Conservation (phyloP, 2,888 invertebrate species). For the Sminthurides aquaticus region DNA sequence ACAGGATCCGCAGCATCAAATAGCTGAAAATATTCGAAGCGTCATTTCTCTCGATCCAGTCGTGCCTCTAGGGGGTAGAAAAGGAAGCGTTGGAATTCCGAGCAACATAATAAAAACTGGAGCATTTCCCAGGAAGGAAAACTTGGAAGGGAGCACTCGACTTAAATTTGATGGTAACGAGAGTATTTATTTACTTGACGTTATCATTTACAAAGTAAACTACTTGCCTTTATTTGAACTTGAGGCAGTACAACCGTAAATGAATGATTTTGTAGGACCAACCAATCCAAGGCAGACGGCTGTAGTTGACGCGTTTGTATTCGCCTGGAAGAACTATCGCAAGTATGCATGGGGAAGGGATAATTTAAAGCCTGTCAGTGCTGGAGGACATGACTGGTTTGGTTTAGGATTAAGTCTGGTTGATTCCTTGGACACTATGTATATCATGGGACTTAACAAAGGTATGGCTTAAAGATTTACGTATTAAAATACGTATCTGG, state of each 20-base stretch:
- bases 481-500: background rate
- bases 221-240: too few relatives aligned
- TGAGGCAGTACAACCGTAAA: too few relatives aligned
- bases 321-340: conserved; percentile 92
- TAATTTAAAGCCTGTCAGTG: conserved; percentile 83
- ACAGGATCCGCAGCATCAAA: conserved; percentile 24
- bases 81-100: conserved; percentile 12
- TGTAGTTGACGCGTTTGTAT: conserved; percentile 79
- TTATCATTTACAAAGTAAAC: too few relatives aligned
- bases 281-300: conserved; percentile 72
- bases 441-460: conserved; percentile 87
- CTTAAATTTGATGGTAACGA: conserved; percentile 17
- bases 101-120: background rate
- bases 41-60: conserved; percentile 41
- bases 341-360: conserved; percentile 96
- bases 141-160: background rate
- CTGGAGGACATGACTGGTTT: conserved; percentile 85
- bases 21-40: conserved; percentile 39
- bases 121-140: conserved; percentile 1
- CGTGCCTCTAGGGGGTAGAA: conserved; percentile 28
- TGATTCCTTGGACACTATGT: conserved; percentile 90
- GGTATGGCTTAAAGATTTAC: conserved; percentile 61
- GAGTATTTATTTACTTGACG: too few relatives aligned
- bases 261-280: conserved; percentile 59
- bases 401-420: conserved; percentile 90